Conservation (phyloP, 2,797 vertebrate genomes). For the Oreochromis grahami region DNA sequence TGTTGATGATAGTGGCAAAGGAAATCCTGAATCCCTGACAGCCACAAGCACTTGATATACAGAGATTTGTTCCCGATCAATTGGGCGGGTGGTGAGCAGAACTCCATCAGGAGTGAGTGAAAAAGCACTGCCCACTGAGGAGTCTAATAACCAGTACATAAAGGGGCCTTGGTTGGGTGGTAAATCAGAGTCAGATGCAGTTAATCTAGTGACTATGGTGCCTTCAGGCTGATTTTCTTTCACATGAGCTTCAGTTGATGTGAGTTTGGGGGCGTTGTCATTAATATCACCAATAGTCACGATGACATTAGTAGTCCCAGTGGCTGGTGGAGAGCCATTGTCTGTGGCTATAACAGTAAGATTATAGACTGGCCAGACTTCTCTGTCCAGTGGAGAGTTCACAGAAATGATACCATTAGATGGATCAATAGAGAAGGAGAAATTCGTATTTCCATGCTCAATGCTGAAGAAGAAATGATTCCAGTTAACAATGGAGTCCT, state of each 20-base stretch:
- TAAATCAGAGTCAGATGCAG: constrained; percentile 72
- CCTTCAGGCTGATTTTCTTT: constrained; percentile 76
- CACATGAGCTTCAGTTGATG: constrained; percentile 55
- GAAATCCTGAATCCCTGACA: constrained; percentile 73
- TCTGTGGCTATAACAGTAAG: constrained; percentile 73
- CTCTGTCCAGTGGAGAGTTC: constrained; percentile 72
- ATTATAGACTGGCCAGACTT: constrained; percentile 73
- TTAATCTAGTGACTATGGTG: constrained; percentile 65
- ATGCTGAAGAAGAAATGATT: constrained; percentile 69
- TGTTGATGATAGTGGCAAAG: constrained; percentile 65
- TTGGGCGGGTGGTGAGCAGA: constrained; percentile 64
- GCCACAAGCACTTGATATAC: constrained; percentile 59
- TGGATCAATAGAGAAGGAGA: constrained; percentile 70
- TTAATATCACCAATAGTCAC: constrained; percentile 72
- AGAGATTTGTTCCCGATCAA: constrained; percentile 68
- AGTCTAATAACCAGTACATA: constrained; percentile 69
- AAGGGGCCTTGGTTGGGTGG: constrained; percentile 78
- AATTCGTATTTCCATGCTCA: constrained; percentile 67
- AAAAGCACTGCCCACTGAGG: constrained; percentile 48
- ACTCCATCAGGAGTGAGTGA: constrained; percentile 71
- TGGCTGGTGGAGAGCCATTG: constrained; percentile 70
- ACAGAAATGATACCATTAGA: constrained; percentile 69
- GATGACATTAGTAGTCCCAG: constrained; percentile 67
- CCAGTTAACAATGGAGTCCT: constrained; percentile 70
- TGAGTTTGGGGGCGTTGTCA: constrained; percentile 74